These are phyloP conservation scores for Lysandra bellargus DNA, from an alignment of 2,888 invertebrate genomes.

Conservation along the genomic window DNA sequence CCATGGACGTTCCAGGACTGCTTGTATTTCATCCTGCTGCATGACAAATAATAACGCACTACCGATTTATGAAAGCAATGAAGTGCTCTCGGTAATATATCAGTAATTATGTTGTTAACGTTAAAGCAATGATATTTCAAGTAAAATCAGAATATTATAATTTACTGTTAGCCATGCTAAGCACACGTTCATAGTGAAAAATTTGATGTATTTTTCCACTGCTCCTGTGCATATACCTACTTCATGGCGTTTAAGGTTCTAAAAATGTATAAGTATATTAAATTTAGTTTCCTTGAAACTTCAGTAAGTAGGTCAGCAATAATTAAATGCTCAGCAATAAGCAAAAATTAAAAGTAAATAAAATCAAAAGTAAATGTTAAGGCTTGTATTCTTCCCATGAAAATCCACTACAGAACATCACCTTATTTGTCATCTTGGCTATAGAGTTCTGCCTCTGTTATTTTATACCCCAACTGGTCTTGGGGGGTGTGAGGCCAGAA, in stretches of 20 bases:
- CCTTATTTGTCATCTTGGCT: conserved; percentile 34
- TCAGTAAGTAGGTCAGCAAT: background rate
- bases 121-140: background rate
- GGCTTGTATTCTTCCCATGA: background rate
- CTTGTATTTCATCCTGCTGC: conserved; percentile 29
- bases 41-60: background rate
- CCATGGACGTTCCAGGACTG: conserved; percentile 37
- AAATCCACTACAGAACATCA: background rate
- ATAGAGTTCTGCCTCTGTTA: conserved; percentile 45
- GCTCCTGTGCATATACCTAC: too few relatives aligned
- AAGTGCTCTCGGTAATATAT: background rate
- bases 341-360: too few relatives aligned
- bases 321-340: too few relatives aligned
- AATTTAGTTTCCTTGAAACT: background rate
- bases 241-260: background rate
- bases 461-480: conserved; percentile 58
- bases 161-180: background rate
- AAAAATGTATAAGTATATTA: background rate
- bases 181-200: background rate
- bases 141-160: background rate
- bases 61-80: background rate
- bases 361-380: background rate
- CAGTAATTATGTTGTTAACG: background rate
- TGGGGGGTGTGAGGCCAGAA: conserved; percentile 69
- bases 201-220: background rate